Evolutionary conservation across 2,797 vertebrate species (phyloP), one percentile per base, ranked within the genome.

Genomic region (Centroberyx gerrardi): DNA sequence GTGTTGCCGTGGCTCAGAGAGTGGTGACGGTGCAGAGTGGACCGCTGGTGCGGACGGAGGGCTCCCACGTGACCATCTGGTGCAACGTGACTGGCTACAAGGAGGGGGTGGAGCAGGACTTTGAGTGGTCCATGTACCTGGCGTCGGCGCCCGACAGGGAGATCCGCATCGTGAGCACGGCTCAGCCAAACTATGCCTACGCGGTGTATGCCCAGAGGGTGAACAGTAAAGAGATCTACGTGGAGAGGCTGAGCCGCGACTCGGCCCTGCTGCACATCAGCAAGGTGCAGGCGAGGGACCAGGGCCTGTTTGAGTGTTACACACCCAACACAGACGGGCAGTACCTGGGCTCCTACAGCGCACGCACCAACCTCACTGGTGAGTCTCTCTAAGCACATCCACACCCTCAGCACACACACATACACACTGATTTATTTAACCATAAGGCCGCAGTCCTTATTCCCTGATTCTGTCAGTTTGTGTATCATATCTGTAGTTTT

Each of bases 71-170:
- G 88, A 97, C 95, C 90, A 96, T 97, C 78, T 92, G 94, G 94
- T 98, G 97, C 90, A 96, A 94, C 0, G 97, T 97, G 70, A 95
- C 93, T 0, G 97, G 96, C 84, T 91, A 96, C 82, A 93, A 93
- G 74, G 95, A 95, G n/a, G 94, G 94, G 0, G n/a, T 90, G 1
- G 82, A 95, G 78, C 96, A 96, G 90, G 91, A 96, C 84, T 99
- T 99, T 46, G 96, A 97, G 86, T 99, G 98, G 97, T 99, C 96
- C 87, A 89, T 98, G 92, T 97, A 96, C 88, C 91, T 95, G 77
- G 84, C 94, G 0, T 92, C 91, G 0, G 91, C 80, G 4, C 95
- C 96, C 0, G 80, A 93, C 62, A 89, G 78, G 22, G 96, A 97
- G 93, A 92, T 98, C 88, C 96, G 97, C 81, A 96, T 99, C 22